Base-by-base conservation (phyloP, 2,113 vertebrate genomes). In the Lepus timidus region DNA sequence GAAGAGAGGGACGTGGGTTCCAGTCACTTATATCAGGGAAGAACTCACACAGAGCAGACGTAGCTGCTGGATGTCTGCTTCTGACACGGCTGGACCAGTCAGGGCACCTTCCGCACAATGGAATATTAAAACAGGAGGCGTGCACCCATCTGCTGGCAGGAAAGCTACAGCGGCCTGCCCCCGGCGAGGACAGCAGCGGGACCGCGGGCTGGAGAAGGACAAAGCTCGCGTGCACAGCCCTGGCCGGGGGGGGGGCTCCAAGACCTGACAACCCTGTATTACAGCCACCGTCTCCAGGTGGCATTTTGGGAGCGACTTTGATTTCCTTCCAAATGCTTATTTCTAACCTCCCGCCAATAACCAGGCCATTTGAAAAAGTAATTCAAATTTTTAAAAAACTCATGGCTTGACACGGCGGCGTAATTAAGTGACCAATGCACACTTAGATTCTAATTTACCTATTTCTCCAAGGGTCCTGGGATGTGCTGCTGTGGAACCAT, bases 71-170 rank as follows among this genome's bases (percentile, higher is more conserved):
- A 4, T 0, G 29, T 19, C 11, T 36, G 4, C 22, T 67, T 29
- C 20, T 67, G 61, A 36, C 0, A 3, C 0, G 6, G 29, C 1
- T 2, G 16, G 6, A 31, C 9, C 61, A 0, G 0, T 1, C 0
- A 7, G 75, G 39, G 51, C 2, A 0, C 4, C 4, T 1, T 44
- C 23, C 3, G 17, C 14, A 17, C 22, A 7, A 3, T 0, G 1
- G 79, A 20, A 3, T 3, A 25, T 10, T 9, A 14, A 8, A 31
- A 22, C 1, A 2, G 23, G 29, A 0, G 36, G 49, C 0, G 1
- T 1, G 0, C 36, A 25, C 9, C 12, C 0, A 11, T 16, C 0
- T n/a, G 49, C 4, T 2, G 58, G 33, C 65, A 2, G 0, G 23
- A 36, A 7, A 31, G 23, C 33, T 1, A 36, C 19, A 0, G 0